Base-by-base conservation (phyloP, 2,797 vertebrate genomes). In the Petrocephalus sullivani region DNA sequence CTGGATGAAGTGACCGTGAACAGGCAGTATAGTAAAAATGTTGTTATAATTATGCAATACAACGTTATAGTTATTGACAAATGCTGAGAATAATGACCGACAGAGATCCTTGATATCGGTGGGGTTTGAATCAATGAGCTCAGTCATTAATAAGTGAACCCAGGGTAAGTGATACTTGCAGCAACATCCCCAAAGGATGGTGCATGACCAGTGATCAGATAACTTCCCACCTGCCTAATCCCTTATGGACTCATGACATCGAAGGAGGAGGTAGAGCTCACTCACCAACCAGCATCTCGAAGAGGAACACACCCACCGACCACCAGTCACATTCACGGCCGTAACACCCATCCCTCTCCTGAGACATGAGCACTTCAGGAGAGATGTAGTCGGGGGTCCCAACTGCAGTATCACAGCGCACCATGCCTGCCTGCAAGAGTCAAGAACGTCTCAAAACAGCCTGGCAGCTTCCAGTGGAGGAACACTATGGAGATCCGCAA, bases 381-480 rank as follows among this genome's bases (percentile, higher is more conserved):
- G 98, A 99, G 93, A 99, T 99, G 93, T 99, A 99, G 94, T 99
- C 98, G 0, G 98, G 98, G 1, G 98, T 99, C 23, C 98, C 98
- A 21, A 99, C 98, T 0, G 98, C 98, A 0, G 98, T 99, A 89
- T 98, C 98, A 85, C 98, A 99, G 87, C 95, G 97, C 91, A 99
- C 98, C 98, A 99, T 98, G 49, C 98, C 98, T 12, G 96, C 95
- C 98, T 99, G 95, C 53, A 90, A 57, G 88, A 60, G 85, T 3
- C 19, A 67, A 37, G 54, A 60, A 83, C 6, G 12, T 85, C 46
- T 53, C 23, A 56, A 28, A 33, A 83, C 8, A 71, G 46, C n/a
- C 16, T 51, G 78, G 41, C 19, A 21, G 46, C 37, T n/a, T 7
- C 37, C 37, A 81, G 71, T 41, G 67, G 37, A 41, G 16, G 37